Evolutionary conservation across 1,140 invertebrate genomes (phyloP).

Genomic region (Pogonomyrmex californicus): DNA sequence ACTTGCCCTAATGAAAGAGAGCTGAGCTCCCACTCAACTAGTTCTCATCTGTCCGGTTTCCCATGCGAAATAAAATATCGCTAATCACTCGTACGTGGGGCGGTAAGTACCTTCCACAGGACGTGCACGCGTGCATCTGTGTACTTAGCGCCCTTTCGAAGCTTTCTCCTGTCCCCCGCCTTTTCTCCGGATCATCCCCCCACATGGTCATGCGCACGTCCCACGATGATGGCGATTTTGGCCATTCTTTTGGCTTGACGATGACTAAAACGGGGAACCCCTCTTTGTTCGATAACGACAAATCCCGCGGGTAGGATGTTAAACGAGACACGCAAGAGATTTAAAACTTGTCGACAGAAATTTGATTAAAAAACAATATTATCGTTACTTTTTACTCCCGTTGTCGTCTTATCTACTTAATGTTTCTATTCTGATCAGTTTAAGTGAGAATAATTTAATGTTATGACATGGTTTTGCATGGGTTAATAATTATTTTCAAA

Average conservation of each 20-base stretch:
- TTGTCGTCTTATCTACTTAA: neutral
- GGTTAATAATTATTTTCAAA: neutral
- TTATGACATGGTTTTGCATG: neutral
- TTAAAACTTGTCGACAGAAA: neutral
- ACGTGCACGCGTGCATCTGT: constrained; percentile 77
- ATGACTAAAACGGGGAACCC: constrained; percentile 26
- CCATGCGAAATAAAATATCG: constrained; percentile 88
- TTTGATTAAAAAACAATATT: neutral
- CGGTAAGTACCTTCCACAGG: constrained; percentile 82
- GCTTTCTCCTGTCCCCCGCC: neutral
- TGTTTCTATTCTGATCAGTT: neutral
- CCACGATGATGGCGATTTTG: constrained; percentile 77
- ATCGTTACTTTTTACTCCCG: neutral
- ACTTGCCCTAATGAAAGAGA: constrained; percentile 84
- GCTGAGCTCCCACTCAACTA: constrained; percentile 87
- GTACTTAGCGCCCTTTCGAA: constrained; percentile 68
- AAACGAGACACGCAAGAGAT: neutral
- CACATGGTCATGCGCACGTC: constrained; percentile 67
- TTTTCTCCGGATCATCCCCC: constrained; percentile 29
- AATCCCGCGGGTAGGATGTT: constrained; percentile 19
- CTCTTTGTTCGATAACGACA: constrained; percentile 45
- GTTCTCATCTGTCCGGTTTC: constrained; percentile 87
- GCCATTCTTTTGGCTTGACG: constrained; percentile 67
- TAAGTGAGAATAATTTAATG: neutral
- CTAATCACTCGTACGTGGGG: constrained; percentile 86